A percentile compares a stretch with the other conserved stretches of the same genome.
Conservation (phyloP, 1,140 invertebrate species). For the Bradynema listronoti region DNA sequence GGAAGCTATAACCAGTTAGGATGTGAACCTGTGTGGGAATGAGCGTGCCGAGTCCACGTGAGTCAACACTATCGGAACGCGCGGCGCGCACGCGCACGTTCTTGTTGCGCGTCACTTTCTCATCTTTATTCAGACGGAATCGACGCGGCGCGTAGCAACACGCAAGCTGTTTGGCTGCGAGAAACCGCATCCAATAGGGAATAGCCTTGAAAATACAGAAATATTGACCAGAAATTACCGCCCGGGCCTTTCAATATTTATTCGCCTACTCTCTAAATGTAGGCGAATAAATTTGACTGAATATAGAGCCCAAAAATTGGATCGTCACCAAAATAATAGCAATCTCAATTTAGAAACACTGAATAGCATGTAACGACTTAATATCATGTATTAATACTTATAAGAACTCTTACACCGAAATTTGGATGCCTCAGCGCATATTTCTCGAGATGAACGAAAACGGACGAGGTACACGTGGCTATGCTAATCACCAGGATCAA, state of each 20-base stretch:
- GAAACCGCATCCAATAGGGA: constrained; percentile 47
- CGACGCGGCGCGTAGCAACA: constrained; percentile 51
- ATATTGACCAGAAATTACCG: not conserved
- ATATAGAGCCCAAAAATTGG: constrained; percentile 2
- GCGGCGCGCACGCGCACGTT: constrained; percentile 37
- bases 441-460: constrained; percentile 56
- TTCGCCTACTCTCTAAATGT: constrained; percentile 10
- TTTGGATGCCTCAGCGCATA: constrained; percentile 50
- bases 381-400: too few species aligned
- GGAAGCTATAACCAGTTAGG: not conserved
- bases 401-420: constrained; percentile 40
- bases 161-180: constrained; percentile 53
- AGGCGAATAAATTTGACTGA: not conserved
- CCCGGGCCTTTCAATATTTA: not conserved
- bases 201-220: constrained; percentile 40
- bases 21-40: constrained; percentile 51
- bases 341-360: constrained; percentile 6
- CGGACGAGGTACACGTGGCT: constrained; percentile 54
- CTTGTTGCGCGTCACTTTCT: constrained; percentile 38
- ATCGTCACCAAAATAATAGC: not conserved
- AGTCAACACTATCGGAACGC: constrained; percentile 44
- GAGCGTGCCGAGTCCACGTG: constrained; percentile 41
- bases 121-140: constrained; percentile 51
- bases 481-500: constrained; percentile 52
- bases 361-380: not conserved